These are phyloP conservation scores for Acanthosepion lycidas DNA, from an alignment of 2,888 invertebrate species.

Conservation along the genomic window DNA sequence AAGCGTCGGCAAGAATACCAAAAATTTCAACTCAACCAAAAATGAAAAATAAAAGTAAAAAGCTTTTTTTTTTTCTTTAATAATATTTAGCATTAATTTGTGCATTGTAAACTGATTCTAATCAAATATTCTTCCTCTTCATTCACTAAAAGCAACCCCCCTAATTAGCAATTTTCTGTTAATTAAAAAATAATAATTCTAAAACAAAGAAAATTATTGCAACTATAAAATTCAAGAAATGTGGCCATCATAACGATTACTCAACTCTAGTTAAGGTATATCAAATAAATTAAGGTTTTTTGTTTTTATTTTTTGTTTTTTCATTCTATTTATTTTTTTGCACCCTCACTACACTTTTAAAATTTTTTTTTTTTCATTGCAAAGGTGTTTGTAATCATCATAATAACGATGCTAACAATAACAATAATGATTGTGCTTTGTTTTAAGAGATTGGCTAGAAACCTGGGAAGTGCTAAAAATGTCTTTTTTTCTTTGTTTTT, in stretches of 20 bases:
- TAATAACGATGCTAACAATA: too few species aligned
- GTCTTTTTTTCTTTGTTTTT: too few species aligned
- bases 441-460: too few species aligned
- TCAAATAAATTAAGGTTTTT: neutral
- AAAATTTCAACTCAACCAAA: neutral
- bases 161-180: slow-evolving; percentile 33
- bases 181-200: neutral
- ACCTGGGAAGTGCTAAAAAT: too few species aligned
- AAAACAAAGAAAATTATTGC: neutral
- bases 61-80: neutral
- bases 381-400: too few species aligned
- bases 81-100: neutral
- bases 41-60: neutral
- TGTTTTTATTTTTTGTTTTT: neutral
- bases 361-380: too few species aligned
- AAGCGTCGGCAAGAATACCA: neutral
- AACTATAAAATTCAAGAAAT: neutral
- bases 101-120: neutral
- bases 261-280: neutral
- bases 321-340: neutral
- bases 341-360: too few species aligned
- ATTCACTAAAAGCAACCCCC: neutral
- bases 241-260: neutral
- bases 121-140: neutral
- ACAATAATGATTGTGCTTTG: too few species aligned